phyloP scores from a whole-genome alignment of 2,888 invertebrate genomes.

The Caenorhabditis uteleia region DNA sequence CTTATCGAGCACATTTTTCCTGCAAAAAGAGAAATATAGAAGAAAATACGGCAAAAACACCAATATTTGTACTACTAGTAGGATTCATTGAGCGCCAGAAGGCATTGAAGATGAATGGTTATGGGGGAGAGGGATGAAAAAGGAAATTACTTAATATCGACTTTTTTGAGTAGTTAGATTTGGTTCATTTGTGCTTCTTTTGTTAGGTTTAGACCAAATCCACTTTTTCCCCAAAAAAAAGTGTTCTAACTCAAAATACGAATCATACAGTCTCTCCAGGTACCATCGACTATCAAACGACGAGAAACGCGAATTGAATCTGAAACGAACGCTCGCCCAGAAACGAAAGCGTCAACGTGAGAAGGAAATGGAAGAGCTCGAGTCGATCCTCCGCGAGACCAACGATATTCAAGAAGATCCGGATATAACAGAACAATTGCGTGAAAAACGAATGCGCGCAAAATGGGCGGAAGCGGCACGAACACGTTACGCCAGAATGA shows the following conservation, averaged over 20 bases:
- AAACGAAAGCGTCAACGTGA: slow-evolving; percentile 68
- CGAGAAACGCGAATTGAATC: slow-evolving; percentile 65
- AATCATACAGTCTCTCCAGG: too few species aligned
- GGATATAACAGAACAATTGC: slow-evolving; percentile 66
- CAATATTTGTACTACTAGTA: too few species aligned
- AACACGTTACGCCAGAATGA: slow-evolving; percentile 58
- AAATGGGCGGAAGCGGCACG: slow-evolving; percentile 69
- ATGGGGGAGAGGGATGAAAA: too few species aligned
- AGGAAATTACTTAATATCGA: too few species aligned
- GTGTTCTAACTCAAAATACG: not conserved
- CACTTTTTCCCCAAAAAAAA: slow-evolving; percentile 4
- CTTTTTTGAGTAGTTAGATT: not conserved
- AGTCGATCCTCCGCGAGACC: slow-evolving; percentile 61
- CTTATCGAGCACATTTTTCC: too few species aligned
- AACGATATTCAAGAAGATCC: slow-evolving; percentile 68
- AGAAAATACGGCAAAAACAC: too few species aligned
- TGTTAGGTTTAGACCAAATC: not conserved
- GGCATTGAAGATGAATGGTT: too few species aligned
- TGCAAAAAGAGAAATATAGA: too few species aligned
- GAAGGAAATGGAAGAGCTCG: slow-evolving; percentile 67
- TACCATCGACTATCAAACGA: slow-evolving; percentile 65
- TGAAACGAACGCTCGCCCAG: slow-evolving; percentile 67
- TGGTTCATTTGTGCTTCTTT: not conserved
- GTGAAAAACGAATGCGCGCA: slow-evolving; percentile 67
- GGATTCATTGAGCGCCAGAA: too few species aligned